phyloP scores from a whole-genome alignment of 2,888 invertebrate genomes.

The Polietes domitor region DNA sequence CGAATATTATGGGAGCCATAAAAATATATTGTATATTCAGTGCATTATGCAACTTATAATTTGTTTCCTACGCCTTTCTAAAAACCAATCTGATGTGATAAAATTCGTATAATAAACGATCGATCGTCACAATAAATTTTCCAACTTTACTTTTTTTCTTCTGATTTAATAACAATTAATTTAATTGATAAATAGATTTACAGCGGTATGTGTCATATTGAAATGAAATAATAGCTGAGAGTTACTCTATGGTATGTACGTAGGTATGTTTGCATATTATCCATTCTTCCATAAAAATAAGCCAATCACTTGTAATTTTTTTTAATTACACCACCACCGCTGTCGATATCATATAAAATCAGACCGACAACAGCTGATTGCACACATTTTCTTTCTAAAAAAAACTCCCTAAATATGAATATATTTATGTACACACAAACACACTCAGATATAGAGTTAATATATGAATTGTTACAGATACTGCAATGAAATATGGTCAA shows the following conservation, averaged over 20 bases:
- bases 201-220: neutral
- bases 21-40: too few relatives aligned
- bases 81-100: neutral
- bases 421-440: slow-evolving; percentile 6
- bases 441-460: neutral
- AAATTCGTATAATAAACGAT: neutral
- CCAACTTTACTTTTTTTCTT: slow-evolving; percentile 25
- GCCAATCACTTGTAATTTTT: slow-evolving; percentile 59
- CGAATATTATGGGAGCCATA: too few relatives aligned
- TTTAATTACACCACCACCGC: slow-evolving; percentile 51
- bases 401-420: slow-evolving; percentile 47
- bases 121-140: neutral
- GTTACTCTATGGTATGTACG: neutral
- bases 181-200: slow-evolving; percentile 26
- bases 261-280: slow-evolving; percentile 31
- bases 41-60: neutral
- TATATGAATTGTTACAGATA: slow-evolving; percentile 33
- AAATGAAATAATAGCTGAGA: slow-evolving; percentile 10
- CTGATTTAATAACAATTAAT: slow-evolving; percentile 25
- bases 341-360: neutral
- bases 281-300: slow-evolving; percentile 61
- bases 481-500: slow-evolving; percentile 51
- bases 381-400: slow-evolving; percentile 37
- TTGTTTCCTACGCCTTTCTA: neutral
- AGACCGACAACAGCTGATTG: slow-evolving; percentile 11